These are phyloP conservation scores for Ascaphus truei DNA, from an alignment of 2,113 vertebrate species.

Conservation along the genomic window DNA sequence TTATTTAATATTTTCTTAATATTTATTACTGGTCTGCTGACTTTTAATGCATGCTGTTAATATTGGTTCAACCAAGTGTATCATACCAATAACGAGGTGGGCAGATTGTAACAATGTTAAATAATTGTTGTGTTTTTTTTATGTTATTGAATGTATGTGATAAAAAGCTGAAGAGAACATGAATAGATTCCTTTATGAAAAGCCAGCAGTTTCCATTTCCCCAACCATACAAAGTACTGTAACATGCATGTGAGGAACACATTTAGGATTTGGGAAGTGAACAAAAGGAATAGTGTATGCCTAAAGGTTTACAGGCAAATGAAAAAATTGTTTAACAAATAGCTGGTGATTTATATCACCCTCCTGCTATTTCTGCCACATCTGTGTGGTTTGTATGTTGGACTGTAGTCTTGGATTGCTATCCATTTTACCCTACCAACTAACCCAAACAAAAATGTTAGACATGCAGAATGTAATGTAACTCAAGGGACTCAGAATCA, in stretches of 20 bases:
- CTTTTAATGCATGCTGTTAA: too few species aligned
- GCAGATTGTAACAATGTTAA: too few species aligned
- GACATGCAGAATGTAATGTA: not conserved
- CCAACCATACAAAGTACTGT: too few species aligned
- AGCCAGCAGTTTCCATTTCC: too few species aligned
- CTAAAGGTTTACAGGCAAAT: not conserved
- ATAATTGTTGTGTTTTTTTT: too few species aligned
- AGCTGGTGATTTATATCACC: not conserved
- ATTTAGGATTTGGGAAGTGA: not conserved
- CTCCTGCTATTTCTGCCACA: conserved; percentile 8
- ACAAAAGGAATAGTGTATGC: not conserved
- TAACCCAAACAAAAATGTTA: not conserved
- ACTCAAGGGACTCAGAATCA: conserved; percentile 1
- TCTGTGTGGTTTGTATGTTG: conserved; percentile 5
- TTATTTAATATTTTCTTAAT: too few species aligned
- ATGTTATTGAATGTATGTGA: too few species aligned
- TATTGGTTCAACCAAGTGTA: too few species aligned
- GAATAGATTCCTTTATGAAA: too few species aligned
- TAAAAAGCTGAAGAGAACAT: too few species aligned
- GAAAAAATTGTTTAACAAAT: not conserved
- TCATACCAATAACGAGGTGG: too few species aligned
- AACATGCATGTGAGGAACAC: not conserved
- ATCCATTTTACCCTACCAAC: not conserved
- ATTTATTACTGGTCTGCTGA: too few species aligned
- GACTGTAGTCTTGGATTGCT: not conserved